These are phyloP conservation scores for Papilio xuthus DNA, from an alignment of 1,140 invertebrate species.

Conservation along the genomic window DNA sequence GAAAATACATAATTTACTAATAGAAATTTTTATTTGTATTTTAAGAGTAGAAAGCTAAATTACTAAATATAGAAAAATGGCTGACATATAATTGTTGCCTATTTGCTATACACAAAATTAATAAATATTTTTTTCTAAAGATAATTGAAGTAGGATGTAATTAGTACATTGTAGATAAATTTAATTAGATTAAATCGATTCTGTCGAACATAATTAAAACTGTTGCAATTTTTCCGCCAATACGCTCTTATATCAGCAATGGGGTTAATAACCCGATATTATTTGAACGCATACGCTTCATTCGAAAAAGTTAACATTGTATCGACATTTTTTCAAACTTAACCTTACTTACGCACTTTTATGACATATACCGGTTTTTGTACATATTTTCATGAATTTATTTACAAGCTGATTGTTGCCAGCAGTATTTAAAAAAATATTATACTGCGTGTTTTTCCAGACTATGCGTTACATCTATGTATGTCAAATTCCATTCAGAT, in stretches of 20 bases:
- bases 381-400: background rate
- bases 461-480: no score
- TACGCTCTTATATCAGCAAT: background rate
- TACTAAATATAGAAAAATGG: no score
- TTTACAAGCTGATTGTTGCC: background rate
- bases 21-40: background rate
- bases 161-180: background rate
- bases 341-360: no score
- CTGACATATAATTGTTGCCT: no score
- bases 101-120: background rate
- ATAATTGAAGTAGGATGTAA: background rate
- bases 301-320: background rate
- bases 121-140: background rate
- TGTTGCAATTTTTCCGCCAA: background rate
- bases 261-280: slow-evolving; percentile 2
- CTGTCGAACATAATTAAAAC: background rate
- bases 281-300: background rate
- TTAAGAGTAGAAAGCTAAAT: no score
- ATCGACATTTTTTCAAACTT: background rate
- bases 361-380: background rate
- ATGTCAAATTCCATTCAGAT: no score
- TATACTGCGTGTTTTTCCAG: no score
- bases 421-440: no score
- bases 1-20: slow-evolving; percentile 11
- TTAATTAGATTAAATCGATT: background rate